Conservation (phyloP, 2,797 vertebrate species). For the Simalia tracyae region DNA sequence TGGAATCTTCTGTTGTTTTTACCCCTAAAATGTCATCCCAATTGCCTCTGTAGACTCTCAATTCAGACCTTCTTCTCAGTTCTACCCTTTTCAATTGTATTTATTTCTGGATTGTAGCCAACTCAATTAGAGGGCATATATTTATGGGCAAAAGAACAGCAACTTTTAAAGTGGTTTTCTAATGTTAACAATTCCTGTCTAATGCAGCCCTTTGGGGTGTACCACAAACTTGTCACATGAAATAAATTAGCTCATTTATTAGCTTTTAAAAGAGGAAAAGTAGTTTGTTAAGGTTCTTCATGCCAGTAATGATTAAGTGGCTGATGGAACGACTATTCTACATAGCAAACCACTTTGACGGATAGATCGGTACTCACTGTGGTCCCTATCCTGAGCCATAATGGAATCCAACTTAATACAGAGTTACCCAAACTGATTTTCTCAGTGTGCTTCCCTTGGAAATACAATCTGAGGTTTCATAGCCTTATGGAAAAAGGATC, state of each 20-base stretch:
- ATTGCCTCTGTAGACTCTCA: accelerated
- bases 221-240: slow-evolving; percentile 65
- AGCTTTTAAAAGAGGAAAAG: slow-evolving; percentile 61
- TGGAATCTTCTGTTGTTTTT: accelerated
- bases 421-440: not conserved
- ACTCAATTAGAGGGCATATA: slow-evolving; percentile 11
- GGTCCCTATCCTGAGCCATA: not conserved
- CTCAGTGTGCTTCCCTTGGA: not conserved
- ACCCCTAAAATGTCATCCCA: accelerated
- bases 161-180: slow-evolving; percentile 41
- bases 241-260: slow-evolving; percentile 68
- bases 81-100: accelerated
- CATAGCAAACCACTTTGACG: slow-evolving; percentile 40
- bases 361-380: slow-evolving; percentile 30
- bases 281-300: slow-evolving; percentile 58
- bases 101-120: slow-evolving; percentile 31
- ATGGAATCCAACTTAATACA: slow-evolving; percentile 25
- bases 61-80: slow-evolving; percentile 1
- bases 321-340: slow-evolving; percentile 45
- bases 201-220: slow-evolving; percentile 61
- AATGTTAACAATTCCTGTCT: slow-evolving; percentile 58
- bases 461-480: not conserved
- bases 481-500: not conserved
- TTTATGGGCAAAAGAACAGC: slow-evolving; percentile 41
- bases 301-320: slow-evolving; percentile 51